Evolutionary conservation across 1,140 invertebrate species (phyloP), one percentile per base, ranked within the genome.

Genomic region (Bombus consobrinus): DNA sequence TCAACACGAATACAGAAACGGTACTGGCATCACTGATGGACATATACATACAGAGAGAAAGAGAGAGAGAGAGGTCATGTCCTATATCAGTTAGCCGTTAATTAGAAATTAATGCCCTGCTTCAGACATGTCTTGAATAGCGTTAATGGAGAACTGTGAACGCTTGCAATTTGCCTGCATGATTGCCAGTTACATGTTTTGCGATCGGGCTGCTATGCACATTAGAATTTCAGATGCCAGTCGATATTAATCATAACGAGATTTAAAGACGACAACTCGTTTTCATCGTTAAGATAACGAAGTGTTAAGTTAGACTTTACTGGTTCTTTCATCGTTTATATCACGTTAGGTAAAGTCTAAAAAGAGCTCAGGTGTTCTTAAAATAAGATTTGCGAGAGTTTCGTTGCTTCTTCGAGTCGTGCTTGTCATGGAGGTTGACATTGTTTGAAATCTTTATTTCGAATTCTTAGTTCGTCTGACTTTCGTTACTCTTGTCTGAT

Each of bases 101-200:
- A 93, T 93, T 93, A 93, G 92, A 93, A 93, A 94, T 94, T 93
- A 93, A 94, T 93, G 88, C 87, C 81, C 66, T 66, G 72, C 62
- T 75, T 81, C 82, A 78, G 83, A 90, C 81, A 84, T 66, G 86
- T 86, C 89, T 93, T 87, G 91, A 93, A 93, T 88, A 86, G 88
- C 87, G 85, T 92, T 91, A 92, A 91, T 92, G 89, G 90, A 84
- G 85, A 90, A 89, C 83, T 81, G 83, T 83, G 74, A 69, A 74
- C 75, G 80, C 74, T 86, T 66, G 72, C 72, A 75, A 83, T 88
- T 87, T 86, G 34, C 25, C 53, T 59, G 18, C 74, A 34, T 76
- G 74, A 76, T 76, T 76, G 53, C 43, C 34, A 39, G n/a, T 64
- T 64, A 39, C 69, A 71, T 69, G 59, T 85, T 78, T 69, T 62